Evolutionary conservation across 2,113 vertebrate species (phyloP).

Genomic region (Leptodactylus fuscus): DNA sequence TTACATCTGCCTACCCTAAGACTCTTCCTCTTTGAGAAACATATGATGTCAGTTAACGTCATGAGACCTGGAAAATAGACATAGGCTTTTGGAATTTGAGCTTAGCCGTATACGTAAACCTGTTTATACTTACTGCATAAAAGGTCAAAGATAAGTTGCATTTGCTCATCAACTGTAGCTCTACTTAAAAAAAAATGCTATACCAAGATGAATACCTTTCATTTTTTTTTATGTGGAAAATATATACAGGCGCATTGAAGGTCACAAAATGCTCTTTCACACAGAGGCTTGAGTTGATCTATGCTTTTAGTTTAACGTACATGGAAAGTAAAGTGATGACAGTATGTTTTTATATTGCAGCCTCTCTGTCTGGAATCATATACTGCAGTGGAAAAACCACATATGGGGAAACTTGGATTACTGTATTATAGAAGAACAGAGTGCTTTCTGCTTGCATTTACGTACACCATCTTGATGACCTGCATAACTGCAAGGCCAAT

Average conservation of each 20-base stretch:
- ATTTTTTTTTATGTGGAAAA: not conserved
- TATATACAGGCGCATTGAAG: not conserved
- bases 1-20: not conserved
- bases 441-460: not conserved
- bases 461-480: not conserved
- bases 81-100: not conserved
- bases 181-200: not conserved
- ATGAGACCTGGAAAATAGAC: not conserved
- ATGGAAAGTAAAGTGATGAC: constrained; percentile 39
- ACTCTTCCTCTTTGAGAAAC: not conserved
- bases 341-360: not conserved
- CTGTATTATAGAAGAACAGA: constrained; percentile 2
- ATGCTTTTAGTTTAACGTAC: constrained; percentile 5
- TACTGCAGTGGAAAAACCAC: constrained; percentile 19
- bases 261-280: not conserved
- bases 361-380: constrained; percentile 19
- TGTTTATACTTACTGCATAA: not conserved
- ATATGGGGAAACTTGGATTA: constrained; percentile 7
- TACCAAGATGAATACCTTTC: not conserved
- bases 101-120: not conserved
- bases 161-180: not conserved
- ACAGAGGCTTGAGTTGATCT: not conserved
- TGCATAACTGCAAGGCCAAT: not conserved
- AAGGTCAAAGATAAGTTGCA: constrained; percentile 14
- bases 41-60: not conserved